Evolutionary conservation across 1,140 invertebrate species (phyloP), one percentile per base, ranked within the genome.

Genomic region (Pantala flavescens): DNA sequence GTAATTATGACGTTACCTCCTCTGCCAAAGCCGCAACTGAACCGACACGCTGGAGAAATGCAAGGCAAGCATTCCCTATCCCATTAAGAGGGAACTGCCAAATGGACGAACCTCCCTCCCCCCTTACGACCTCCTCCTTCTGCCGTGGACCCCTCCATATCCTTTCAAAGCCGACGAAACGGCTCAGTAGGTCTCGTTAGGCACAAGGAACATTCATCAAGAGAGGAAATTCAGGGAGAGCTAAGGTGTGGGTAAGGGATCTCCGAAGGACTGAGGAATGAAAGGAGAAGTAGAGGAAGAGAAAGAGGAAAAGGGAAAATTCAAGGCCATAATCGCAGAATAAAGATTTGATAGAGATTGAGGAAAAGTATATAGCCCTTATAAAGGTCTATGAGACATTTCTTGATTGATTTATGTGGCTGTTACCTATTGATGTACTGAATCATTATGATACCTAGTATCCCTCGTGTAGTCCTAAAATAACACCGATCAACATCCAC

Each of bases 171-270:
- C 49, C 49, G 49, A 12, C 49, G 49, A 63, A 63, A 63, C 49
- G 49, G 49, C 49, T 63, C 49, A 63, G 49, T 63, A 63, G 49
- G 49, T 63, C 49, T 63, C 49, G 49, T 63, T 63, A 63, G n/a
- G 49, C 49, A 63, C 49, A 63, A 63, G 49, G 49, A 63, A 63
- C 49, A 63, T 63, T 63, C 49, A 63, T 63, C 49, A 63, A 12
- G 49, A 21, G 49, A 63, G 49, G 49, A 63, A 63, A 21, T 63
- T 63, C 49, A 7, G 49, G 49, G 49, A 12, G 16, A 21, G 12
- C 3, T 36, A 36, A 21, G 49, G 49, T 63, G 14, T 63, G n/a
- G 28, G 49, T 7, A 63, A 63, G 49, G 49, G 49, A 63, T 16
- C 5, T 3, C 2, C n/a, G 5, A 21, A 63, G 49, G 49, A 63